Conservation (phyloP, 2,888 invertebrate genomes). For the Eucera pruinosa region DNA sequence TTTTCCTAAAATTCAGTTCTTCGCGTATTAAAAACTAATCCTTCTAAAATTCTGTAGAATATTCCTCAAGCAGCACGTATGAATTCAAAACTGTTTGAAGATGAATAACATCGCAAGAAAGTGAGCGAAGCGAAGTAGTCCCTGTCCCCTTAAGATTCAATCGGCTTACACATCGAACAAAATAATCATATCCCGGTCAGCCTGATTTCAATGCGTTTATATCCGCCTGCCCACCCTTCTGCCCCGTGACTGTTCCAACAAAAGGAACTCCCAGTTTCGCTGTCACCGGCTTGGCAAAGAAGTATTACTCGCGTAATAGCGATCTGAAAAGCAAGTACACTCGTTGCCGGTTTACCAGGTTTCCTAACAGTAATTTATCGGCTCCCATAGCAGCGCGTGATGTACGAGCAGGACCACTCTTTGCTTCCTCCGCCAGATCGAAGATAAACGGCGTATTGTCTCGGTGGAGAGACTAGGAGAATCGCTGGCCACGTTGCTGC, state of each 20-base stretch:
- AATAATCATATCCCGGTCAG: slow-evolving; percentile 47
- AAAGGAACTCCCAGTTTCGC: slow-evolving; percentile 30
- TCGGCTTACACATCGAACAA: slow-evolving; percentile 46
- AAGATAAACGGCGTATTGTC: slow-evolving; percentile 73
- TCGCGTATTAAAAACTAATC: neutral
- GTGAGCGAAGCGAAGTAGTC: neutral
- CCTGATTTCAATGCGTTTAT: slow-evolving; percentile 36
- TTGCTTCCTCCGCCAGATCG: slow-evolving; percentile 65
- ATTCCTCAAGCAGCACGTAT: neutral
- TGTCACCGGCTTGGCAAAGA: slow-evolving; percentile 48
- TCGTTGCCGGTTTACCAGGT: slow-evolving; percentile 65
- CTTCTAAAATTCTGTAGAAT: neutral
- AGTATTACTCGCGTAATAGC: slow-evolving; percentile 64
- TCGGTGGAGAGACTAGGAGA: slow-evolving; percentile 60
- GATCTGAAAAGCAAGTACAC: slow-evolving; percentile 59
- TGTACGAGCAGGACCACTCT: slow-evolving; percentile 66
- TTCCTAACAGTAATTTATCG: slow-evolving; percentile 70
- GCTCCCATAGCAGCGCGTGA: slow-evolving; percentile 63
- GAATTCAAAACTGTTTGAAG: neutral
- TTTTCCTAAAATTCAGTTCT: neutral
- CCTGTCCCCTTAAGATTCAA: slow-evolving; percentile 39
- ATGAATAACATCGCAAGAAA: slow-evolving; percentile 1
- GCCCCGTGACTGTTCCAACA: neutral
- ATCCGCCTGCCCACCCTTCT: neutral
- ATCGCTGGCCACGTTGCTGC: slow-evolving; percentile 64